Conservation (phyloP, 1,140 invertebrate genomes). For the Heliconius hewitsoni region DNA sequence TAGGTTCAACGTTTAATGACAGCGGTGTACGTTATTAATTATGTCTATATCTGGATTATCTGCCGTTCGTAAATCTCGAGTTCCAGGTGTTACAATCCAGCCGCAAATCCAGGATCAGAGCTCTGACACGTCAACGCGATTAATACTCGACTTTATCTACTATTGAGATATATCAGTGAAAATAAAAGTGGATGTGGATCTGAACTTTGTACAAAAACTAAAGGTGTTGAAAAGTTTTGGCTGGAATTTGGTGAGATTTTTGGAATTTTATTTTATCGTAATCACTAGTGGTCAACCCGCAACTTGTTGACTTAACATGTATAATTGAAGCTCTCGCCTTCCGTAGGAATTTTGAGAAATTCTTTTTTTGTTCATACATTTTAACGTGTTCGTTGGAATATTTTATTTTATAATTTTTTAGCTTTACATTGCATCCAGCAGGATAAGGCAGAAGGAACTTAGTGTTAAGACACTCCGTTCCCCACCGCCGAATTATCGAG, state of each 20-base stretch:
- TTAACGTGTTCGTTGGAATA: too few species aligned
- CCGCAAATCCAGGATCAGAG: conserved; percentile 7
- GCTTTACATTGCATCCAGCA: too few species aligned
- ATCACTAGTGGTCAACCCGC: too few species aligned
- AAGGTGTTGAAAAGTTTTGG: background rate
- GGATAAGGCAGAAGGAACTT: too few species aligned
- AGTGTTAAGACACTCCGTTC: too few species aligned
- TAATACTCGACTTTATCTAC: background rate
- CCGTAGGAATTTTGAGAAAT: too few species aligned
- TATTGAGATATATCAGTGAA: background rate
- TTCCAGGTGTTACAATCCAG: background rate
- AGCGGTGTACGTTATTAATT: background rate
- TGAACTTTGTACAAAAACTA: background rate
- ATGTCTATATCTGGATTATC: background rate
- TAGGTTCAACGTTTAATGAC: too few species aligned
- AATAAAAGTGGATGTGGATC: background rate
- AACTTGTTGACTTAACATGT: too few species aligned
- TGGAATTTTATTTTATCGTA: background rate
- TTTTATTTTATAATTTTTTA: too few species aligned
- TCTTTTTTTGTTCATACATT: too few species aligned
- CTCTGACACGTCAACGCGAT: background rate
- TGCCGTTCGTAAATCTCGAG: background rate
- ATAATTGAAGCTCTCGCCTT: too few species aligned
- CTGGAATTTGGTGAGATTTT: background rate
- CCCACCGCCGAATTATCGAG: too few species aligned